Evolutionary conservation across 2,113 vertebrate species (phyloP).

Genomic region (Oreotrochilus melanogaster): DNA sequence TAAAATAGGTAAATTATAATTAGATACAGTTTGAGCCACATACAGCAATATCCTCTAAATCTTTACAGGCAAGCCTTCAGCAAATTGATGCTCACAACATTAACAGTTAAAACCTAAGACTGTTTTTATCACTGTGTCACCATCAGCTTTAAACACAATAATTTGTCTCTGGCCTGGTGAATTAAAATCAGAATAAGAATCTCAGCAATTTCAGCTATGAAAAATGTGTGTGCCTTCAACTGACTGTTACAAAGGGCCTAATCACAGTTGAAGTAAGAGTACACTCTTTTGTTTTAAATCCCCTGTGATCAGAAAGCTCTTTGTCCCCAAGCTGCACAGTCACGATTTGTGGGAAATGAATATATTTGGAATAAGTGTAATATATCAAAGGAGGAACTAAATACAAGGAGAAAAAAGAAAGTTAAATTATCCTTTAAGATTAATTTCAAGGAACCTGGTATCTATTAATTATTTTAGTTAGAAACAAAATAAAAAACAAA

Average conservation of each 20-base stretch:
- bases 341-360: background rate
- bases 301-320: background rate
- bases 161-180: background rate
- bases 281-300: background rate
- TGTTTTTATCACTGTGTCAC: background rate
- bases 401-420: background rate
- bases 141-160: background rate
- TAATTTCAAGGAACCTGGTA: background rate
- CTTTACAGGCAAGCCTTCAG: background rate
- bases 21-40: background rate
- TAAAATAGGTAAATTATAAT: background rate
- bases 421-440: background rate
- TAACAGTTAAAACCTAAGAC: background rate
- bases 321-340: background rate
- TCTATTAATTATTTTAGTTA: background rate
- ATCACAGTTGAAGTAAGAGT: background rate
- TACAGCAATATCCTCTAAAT: background rate
- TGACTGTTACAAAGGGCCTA: background rate
- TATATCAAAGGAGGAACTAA: background rate
- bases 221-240: background rate
- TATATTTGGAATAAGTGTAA: background rate
- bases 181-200: constrained; percentile 23
- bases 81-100: background rate
- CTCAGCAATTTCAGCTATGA: background rate
- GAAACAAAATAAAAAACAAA: background rate